phyloP scores from a whole-genome alignment of 2,888 invertebrate species.

The Xestia xanthographa region DNA sequence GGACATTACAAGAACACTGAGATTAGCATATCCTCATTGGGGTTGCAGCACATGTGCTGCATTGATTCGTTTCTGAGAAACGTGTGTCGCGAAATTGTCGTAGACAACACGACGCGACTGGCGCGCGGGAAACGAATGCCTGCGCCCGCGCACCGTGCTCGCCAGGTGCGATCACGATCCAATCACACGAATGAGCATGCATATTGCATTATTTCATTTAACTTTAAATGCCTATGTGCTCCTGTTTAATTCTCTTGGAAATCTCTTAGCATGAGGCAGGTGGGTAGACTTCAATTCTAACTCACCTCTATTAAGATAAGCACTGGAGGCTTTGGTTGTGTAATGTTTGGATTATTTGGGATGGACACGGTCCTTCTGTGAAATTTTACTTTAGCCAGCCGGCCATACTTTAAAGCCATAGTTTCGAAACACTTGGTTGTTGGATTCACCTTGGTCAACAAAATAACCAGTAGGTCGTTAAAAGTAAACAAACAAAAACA shows the following conservation, averaged over 20 bases:
- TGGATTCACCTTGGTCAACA: constrained; percentile 14
- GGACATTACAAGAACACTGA: constrained; percentile 80
- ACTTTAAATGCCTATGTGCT: constrained; percentile 42
- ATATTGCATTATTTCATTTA: constrained; percentile 62
- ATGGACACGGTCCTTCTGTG: neutral
- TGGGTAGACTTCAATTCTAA: neutral
- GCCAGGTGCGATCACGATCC: constrained; percentile 82
- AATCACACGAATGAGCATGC: constrained; percentile 68
- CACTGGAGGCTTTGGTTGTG: neutral
- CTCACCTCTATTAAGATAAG: neutral
- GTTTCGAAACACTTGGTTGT: constrained; percentile 12
- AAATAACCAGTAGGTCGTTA: constrained; percentile 17
- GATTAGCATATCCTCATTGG: constrained; percentile 83
- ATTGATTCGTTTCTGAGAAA: constrained; percentile 82
- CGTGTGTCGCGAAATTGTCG: constrained; percentile 75
- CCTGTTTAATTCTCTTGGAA: constrained; percentile 25
- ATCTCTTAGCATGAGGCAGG: constrained; percentile 4
- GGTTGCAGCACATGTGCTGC: constrained; percentile 76
- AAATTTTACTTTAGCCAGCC: neutral
- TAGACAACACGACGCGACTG: constrained; percentile 77
- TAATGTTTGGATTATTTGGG: neutral
- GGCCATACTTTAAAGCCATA: neutral
- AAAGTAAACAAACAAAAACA: constrained; percentile 40
- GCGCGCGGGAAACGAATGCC: constrained; percentile 60
- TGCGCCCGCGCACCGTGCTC: constrained; percentile 51